phyloP scores from a whole-genome alignment of 2,888 invertebrate genomes.

The Tiliacea aurago region DNA sequence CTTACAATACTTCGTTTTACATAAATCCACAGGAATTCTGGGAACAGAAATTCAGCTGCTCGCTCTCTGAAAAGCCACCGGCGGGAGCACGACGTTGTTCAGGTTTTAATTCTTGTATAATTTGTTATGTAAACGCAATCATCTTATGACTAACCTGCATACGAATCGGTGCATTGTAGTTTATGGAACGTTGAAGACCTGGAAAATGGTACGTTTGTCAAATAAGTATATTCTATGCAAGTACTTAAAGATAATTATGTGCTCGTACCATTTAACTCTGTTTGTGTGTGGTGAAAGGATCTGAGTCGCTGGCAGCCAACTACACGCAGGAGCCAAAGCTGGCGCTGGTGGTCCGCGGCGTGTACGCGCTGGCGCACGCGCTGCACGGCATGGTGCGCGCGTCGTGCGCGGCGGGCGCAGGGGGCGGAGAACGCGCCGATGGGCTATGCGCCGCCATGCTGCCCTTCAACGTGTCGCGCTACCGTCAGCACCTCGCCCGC shows the following conservation, averaged over 20 bases:
- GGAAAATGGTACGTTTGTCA: neutral
- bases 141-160: neutral
- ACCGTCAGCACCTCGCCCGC: slow-evolving; percentile 92
- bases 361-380: slow-evolving; percentile 94
- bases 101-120: slow-evolving; percentile 45
- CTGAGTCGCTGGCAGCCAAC: slow-evolving; percentile 88
- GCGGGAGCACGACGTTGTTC: slow-evolving; percentile 61
- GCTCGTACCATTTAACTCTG: neutral
- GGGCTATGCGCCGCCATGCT: slow-evolving; percentile 91
- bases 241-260: neutral
- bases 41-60: slow-evolving; percentile 93
- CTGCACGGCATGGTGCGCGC: slow-evolving; percentile 93
- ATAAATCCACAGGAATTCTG: slow-evolving; percentile 90
- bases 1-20: neutral
- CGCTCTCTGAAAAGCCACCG: slow-evolving; percentile 71
- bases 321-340: slow-evolving; percentile 94
- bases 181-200: neutral
- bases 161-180: neutral
- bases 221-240: neutral
- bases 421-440: slow-evolving; percentile 69
- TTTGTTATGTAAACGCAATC: neutral
- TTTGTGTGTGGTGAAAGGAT: slow-evolving; percentile 80
- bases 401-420: slow-evolving; percentile 89
- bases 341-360: slow-evolving; percentile 94
- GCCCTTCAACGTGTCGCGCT: slow-evolving; percentile 93